phyloP scores from a whole-genome alignment of 1,140 invertebrate species.

The Ips typographus region DNA sequence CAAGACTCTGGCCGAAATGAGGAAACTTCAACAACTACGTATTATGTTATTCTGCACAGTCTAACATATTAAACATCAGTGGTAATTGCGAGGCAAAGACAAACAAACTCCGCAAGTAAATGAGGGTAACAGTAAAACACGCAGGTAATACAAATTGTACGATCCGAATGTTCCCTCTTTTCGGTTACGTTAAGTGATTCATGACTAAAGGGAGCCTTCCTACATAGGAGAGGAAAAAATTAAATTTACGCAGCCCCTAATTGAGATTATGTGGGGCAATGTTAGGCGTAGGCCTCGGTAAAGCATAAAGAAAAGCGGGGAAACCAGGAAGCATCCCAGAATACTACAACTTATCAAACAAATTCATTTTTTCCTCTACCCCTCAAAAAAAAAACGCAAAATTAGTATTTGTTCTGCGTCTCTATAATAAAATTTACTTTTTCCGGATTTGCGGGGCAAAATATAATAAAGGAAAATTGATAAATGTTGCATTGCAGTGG shows the following conservation, averaged over 20 bases:
- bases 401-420: conserved; percentile 8
- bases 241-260: conserved; percentile 17
- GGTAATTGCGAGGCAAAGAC: no score
- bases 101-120: no score
- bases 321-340: conserved; percentile 12
- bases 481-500: no score
- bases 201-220: conserved; percentile 4
- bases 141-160: neutral
- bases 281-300: neutral
- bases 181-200: conserved; percentile 15
- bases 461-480: no score
- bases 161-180: conserved; percentile 6
- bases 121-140: neutral
- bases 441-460: no score
- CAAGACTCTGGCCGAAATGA: no score
- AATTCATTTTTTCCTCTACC: conserved; percentile 14
- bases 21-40: no score
- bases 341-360: conserved; percentile 26
- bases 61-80: no score
- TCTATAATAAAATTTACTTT: no score
- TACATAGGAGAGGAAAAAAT: conserved; percentile 19
- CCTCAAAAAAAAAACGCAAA: conserved; percentile 7
- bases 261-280: conserved; percentile 24
- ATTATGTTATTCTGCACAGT: no score
- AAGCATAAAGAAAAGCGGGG: conserved; percentile 8